Percentiles rank a stretch among this genome's conserved stretches.
These are phyloP conservation scores for Tychaedon coryphoeus DNA, from an alignment of 2,113 vertebrate genomes.

Conservation along the genomic window DNA sequence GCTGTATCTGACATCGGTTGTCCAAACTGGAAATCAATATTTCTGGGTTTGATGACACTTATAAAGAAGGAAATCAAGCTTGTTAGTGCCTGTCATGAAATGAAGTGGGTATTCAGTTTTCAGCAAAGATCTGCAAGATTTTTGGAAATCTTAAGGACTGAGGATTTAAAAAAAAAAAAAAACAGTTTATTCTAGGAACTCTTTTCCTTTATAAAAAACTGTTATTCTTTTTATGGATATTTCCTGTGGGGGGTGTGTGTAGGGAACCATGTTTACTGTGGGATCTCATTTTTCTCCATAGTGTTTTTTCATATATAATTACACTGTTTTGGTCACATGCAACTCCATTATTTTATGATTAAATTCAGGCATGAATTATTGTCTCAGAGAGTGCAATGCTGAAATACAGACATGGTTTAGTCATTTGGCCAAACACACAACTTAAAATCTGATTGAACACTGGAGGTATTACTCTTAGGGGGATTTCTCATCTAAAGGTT, in stretches of 20 bases:
- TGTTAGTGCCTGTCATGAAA: background rate
- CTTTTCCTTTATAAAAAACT: background rate
- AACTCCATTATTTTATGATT: background rate
- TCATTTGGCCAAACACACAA: background rate
- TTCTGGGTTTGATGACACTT: background rate
- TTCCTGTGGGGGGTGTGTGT: background rate
- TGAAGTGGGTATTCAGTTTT: background rate
- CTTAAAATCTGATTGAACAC: background rate
- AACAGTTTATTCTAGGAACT: background rate
- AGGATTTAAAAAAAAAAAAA: background rate
- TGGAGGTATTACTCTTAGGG: background rate
- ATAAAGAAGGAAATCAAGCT: background rate
- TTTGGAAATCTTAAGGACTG: background rate
- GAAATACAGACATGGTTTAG: background rate
- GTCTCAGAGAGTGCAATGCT: background rate
- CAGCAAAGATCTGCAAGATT: background rate
- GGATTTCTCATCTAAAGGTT: background rate
- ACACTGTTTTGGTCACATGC: background rate
- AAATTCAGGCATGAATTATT: background rate
- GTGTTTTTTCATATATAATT: background rate
- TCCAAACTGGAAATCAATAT: background rate
- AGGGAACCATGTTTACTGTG: background rate
- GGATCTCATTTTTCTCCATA: background rate
- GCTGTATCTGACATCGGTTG: background rate
- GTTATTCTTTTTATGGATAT: background rate